phyloP scores from a whole-genome alignment of 2,113 vertebrate genomes.

The Hippoglossus stenolepis region DNA sequence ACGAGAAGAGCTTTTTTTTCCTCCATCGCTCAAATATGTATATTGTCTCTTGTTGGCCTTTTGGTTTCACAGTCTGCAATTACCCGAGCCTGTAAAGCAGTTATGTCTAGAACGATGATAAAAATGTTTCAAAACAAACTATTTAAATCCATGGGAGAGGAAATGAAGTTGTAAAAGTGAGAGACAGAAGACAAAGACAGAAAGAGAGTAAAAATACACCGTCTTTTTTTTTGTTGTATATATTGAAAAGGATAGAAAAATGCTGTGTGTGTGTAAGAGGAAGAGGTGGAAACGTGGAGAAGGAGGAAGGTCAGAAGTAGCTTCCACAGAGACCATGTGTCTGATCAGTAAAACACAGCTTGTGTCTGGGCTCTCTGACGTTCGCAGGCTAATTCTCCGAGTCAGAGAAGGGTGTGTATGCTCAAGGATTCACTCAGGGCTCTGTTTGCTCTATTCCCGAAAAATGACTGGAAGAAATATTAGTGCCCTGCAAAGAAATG shows the following conservation, averaged over 20 bases:
- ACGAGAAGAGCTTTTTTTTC: slow-evolving; percentile 64
- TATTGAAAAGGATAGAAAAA: background rate
- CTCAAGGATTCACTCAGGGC: slow-evolving; percentile 66
- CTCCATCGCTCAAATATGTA: slow-evolving; percentile 87
- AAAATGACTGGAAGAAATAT: slow-evolving; percentile 69
- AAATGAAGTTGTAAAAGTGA: slow-evolving; percentile 84
- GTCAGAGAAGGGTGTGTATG: slow-evolving; percentile 61
- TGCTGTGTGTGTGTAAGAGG: background rate
- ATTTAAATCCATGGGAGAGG: slow-evolving; percentile 83
- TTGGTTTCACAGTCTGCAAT: slow-evolving; percentile 79
- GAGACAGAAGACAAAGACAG: slow-evolving; percentile 1
- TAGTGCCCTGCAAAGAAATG: slow-evolving; percentile 51
- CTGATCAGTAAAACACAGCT: slow-evolving; percentile 51
- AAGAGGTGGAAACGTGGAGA: background rate
- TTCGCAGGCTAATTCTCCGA: slow-evolving; percentile 64
- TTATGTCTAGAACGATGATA: slow-evolving; percentile 82
- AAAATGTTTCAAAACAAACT: slow-evolving; percentile 84
- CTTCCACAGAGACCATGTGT: slow-evolving; percentile 36
- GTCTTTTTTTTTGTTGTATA: background rate
- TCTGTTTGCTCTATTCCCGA: slow-evolving; percentile 73
- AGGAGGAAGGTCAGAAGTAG: slow-evolving; percentile 52
- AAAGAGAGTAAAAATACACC: slow-evolving; percentile 8
- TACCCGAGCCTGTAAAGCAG: slow-evolving; percentile 82
- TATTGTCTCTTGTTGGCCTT: slow-evolving; percentile 79
- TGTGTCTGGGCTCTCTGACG: slow-evolving; percentile 60